Conservation (phyloP, 1,140 invertebrate species). For the Camponotus vicinus region DNA sequence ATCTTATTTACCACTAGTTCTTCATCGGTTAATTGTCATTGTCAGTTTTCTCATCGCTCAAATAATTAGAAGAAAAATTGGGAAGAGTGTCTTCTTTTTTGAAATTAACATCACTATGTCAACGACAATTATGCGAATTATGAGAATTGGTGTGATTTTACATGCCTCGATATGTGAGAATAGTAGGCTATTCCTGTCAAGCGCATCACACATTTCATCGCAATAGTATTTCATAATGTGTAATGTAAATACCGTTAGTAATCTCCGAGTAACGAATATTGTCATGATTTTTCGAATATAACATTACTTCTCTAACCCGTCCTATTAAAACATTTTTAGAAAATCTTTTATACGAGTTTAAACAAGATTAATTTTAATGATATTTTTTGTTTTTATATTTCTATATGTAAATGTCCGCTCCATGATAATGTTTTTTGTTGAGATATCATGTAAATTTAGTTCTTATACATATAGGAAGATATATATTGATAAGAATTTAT, state of each 20-base stretch:
- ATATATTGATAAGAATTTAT: conserved; percentile 77
- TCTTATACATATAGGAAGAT: conserved; percentile 62
- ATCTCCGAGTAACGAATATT: conserved; percentile 55
- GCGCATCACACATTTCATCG: conserved; percentile 27
- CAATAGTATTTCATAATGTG: conserved; percentile 50
- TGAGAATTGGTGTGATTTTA: conserved; percentile 74
- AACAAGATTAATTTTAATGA: conserved; percentile 79
- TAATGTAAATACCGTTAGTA: conserved; percentile 50
- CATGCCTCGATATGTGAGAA: conserved; percentile 69
- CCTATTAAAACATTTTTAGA: conserved; percentile 78
- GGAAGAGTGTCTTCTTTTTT: conserved; percentile 59
- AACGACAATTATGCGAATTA: conserved; percentile 67
- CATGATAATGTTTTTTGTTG: conserved; percentile 84
- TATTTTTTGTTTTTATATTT: conserved; percentile 84
- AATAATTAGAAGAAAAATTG: conserved; percentile 61
- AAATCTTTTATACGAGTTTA: conserved; percentile 82
- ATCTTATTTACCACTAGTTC: conserved; percentile 77
- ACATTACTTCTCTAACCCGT: conserved; percentile 80
- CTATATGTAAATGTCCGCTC: conserved; percentile 84
- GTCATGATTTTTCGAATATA: conserved; percentile 61
- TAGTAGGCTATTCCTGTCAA: conserved; percentile 61
- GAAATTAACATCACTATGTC: conserved; percentile 68
- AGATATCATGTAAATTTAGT: conserved; percentile 85
- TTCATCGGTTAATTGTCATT: conserved; percentile 72
- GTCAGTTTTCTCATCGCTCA: conserved; percentile 70